A percentile compares a stretch with the other conserved stretches of the same genome.
These are phyloP conservation scores for Ptilonorhynchus violaceus DNA, from an alignment of 2,113 vertebrate species.

Conservation along the genomic window DNA sequence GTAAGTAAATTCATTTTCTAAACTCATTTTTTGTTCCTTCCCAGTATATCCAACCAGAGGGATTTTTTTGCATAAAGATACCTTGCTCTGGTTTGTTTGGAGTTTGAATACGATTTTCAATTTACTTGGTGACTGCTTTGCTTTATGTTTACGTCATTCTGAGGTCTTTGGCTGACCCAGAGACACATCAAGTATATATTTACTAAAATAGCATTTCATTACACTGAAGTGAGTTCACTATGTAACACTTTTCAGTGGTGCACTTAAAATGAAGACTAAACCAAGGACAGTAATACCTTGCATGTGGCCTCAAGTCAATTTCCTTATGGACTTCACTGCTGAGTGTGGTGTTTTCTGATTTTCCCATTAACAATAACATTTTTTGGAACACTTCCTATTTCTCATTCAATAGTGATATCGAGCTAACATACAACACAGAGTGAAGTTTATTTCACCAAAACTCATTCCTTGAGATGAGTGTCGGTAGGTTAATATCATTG, in stretches of 20 bases:
- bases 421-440: background rate
- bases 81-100: background rate
- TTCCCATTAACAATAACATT: constrained; percentile 55
- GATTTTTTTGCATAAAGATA: background rate
- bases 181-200: background rate
- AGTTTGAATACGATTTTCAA: background rate
- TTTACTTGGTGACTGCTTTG: background rate
- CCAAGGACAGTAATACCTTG: background rate
- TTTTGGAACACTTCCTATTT: constrained; percentile 27
- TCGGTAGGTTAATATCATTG: background rate
- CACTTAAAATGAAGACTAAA: constrained; percentile 43
- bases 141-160: background rate
- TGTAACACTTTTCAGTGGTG: constrained; percentile 24
- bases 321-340: constrained; percentile 4
- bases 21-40: rapidly evolving
- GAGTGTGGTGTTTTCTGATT: constrained; percentile 34
- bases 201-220: constrained; percentile 50
- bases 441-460: background rate
- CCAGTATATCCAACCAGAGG: background rate
- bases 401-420: background rate
- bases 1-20: background rate
- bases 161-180: background rate
- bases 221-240: constrained; percentile 25
- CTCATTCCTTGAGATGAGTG: background rate
- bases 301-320: constrained; percentile 2